phyloP scores from a whole-genome alignment of 2,888 invertebrate species.

The Sarcophaga rosellei region DNA sequence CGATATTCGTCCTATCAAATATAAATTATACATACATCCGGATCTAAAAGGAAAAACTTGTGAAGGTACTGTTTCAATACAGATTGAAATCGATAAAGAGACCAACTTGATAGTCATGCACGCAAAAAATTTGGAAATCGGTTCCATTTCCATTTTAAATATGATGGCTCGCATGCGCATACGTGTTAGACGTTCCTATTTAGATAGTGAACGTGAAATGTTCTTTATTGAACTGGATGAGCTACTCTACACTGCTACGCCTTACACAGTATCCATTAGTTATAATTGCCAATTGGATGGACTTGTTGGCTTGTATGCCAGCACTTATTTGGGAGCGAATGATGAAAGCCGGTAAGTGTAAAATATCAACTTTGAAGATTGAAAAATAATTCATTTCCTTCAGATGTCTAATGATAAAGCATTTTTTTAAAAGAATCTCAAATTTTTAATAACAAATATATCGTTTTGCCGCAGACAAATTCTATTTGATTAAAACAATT shows the following conservation, averaged over 20 bases:
- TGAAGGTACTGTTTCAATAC: conserved; percentile 76
- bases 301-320: conserved; percentile 88
- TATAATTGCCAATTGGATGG: conserved; percentile 86
- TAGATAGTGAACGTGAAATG: conserved; percentile 80
- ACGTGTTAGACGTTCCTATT: conserved; percentile 71
- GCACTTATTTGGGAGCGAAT: conserved; percentile 82
- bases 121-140: conserved; percentile 74
- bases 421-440: not conserved
- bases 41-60: conserved; percentile 72
- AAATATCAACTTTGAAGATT: not conserved
- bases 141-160: conserved; percentile 74
- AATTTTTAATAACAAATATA: too few relatives aligned
- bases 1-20: conserved; percentile 74
- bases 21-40: conserved; percentile 75
- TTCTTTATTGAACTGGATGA: conserved; percentile 79
- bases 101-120: conserved; percentile 78
- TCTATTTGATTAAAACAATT: too few relatives aligned
- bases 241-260: conserved; percentile 76
- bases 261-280: conserved; percentile 83
- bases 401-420: not conserved
- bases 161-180: conserved; percentile 78
- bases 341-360: conserved; percentile 81
- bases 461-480: too few relatives aligned
- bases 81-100: conserved; percentile 71
- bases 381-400: not conserved